phyloP scores from a whole-genome alignment of 2,797 vertebrate species.

The Molothrus ater region DNA sequence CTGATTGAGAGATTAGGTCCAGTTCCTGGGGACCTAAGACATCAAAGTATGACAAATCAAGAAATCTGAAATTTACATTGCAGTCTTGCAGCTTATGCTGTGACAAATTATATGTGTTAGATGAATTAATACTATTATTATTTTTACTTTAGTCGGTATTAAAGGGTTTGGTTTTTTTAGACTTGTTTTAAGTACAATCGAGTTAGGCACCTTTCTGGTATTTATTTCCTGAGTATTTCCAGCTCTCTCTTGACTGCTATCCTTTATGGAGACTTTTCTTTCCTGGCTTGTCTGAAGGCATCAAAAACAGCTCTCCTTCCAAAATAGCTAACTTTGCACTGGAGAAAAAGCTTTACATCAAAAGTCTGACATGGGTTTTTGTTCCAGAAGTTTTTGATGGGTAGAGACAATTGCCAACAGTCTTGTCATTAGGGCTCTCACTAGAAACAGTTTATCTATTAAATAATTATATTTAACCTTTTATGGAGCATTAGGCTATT shows the following conservation, averaged over 20 bases:
- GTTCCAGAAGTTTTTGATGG: neutral
- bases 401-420: neutral
- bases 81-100: neutral
- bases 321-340: neutral
- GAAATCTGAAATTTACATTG: neutral
- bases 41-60: neutral
- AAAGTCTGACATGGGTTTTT: neutral
- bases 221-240: neutral
- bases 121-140: neutral
- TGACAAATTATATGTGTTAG: neutral
- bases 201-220: neutral
- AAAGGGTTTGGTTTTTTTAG: neutral
- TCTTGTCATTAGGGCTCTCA: neutral
- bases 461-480: neutral
- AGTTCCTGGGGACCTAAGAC: neutral
- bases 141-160: neutral
- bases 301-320: neutral
- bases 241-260: neutral
- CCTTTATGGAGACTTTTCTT: neutral
- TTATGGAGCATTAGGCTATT: neutral
- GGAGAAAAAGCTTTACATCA: neutral
- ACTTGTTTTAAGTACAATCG: neutral
- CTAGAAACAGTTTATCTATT: neutral
- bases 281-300: neutral
- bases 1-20: neutral